phyloP scores from a whole-genome alignment of 1,140 invertebrate genomes.

The Onthophagus taurus region DNA sequence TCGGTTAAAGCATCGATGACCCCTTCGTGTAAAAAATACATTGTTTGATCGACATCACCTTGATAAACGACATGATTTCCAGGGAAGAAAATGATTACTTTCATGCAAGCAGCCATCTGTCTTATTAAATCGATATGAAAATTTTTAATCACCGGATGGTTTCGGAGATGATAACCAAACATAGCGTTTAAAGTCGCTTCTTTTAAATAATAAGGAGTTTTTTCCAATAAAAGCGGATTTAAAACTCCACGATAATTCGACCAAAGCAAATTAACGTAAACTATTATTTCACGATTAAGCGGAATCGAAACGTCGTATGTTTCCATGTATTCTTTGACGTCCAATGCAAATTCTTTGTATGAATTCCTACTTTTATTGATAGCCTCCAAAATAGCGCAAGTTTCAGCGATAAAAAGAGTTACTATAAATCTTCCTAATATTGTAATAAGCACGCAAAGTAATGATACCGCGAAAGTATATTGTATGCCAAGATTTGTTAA shows the following conservation, averaged over 20 bases:
- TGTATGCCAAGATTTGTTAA: not conserved
- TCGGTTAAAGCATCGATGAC: slow-evolving; percentile 9
- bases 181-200: slow-evolving; percentile 20
- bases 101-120: slow-evolving; percentile 14
- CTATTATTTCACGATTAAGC: not conserved
- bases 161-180: slow-evolving; percentile 20
- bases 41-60: slow-evolving; percentile 9
- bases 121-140: slow-evolving; percentile 19
- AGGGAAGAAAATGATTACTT: slow-evolving; percentile 1
- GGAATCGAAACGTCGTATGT: not conserved
- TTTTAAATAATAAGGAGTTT: slow-evolving; percentile 18
- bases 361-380: slow-evolving; percentile 7
- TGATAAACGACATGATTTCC: slow-evolving; percentile 6
- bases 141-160: slow-evolving; percentile 14
- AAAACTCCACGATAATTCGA: slow-evolving; percentile 12
- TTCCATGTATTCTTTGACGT: not conserved
- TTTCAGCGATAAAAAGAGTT: slow-evolving; percentile 8
- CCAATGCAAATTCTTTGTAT: slow-evolving; percentile 3
- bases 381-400: slow-evolving; percentile 5
- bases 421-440: slow-evolving; percentile 3
- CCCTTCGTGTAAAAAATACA: slow-evolving; percentile 15
- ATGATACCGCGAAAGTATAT: not conserved
- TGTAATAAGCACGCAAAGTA: not conserved
- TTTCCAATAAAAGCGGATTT: slow-evolving; percentile 14
- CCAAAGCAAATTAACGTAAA: slow-evolving; percentile 12